Conservation (phyloP, 2,888 invertebrate genomes). For the Parnassius glacialis region DNA sequence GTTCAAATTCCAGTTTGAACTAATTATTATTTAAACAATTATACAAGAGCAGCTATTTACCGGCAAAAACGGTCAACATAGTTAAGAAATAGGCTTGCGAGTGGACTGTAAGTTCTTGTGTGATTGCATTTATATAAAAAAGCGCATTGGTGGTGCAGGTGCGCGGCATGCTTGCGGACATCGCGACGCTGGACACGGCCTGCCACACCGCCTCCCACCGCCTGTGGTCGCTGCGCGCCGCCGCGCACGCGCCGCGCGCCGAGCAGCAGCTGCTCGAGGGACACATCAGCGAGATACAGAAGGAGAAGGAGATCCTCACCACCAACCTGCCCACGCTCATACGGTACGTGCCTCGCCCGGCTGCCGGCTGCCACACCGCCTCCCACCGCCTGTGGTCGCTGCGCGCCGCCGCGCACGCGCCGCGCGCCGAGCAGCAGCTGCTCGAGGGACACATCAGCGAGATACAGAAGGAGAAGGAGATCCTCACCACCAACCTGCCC, state of each 20-base stretch:
- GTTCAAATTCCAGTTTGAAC: too few species aligned
- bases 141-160: constrained; percentile 76
- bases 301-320: constrained; percentile 90
- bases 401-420: too few species aligned
- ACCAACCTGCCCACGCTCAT: constrained; percentile 89
- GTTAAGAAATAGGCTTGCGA: too few species aligned
- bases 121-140: too few species aligned
- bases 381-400: background rate
- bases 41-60: too few species aligned
- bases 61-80: too few species aligned
- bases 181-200: constrained; percentile 93
- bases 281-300: constrained; percentile 90
- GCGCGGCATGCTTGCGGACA: constrained; percentile 92
- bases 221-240: constrained; percentile 77
- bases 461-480: too few species aligned
- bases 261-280: constrained; percentile 88
- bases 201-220: constrained; percentile 91
- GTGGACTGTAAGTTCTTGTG: too few species aligned
- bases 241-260: constrained; percentile 73
- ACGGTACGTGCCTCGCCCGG: constrained; percentile 41
- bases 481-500: too few species aligned
- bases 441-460: too few species aligned
- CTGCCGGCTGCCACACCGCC: background rate
- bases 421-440: too few species aligned
- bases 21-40: too few species aligned